phyloP scores from a whole-genome alignment of 2,113 vertebrate species.

The Hylia prasina region DNA sequence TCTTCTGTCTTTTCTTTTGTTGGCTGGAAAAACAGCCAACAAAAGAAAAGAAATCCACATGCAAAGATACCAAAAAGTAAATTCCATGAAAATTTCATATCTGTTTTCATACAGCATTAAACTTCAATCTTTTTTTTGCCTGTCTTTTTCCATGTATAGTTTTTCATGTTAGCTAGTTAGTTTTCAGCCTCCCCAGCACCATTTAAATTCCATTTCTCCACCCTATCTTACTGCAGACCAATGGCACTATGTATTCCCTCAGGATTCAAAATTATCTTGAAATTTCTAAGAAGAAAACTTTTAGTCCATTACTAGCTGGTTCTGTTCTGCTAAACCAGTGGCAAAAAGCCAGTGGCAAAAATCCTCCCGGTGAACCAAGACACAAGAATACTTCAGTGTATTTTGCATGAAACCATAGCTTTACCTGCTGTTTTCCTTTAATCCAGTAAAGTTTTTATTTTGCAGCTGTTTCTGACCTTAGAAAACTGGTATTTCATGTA shows the following conservation, averaged over 20 bases:
- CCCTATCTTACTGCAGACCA: not conserved
- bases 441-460: not conserved
- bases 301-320: not conserved
- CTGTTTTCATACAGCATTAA: not conserved
- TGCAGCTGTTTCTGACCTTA: not conserved
- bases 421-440: not conserved
- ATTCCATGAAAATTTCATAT: not conserved
- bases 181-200: not conserved
- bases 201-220: not conserved
- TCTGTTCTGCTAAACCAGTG: not conserved
- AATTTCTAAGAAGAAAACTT: not conserved
- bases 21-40: not conserved
- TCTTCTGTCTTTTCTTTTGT: not conserved
- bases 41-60: rapidly evolving
- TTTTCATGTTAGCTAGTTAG: not conserved
- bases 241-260: not conserved
- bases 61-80: not conserved
- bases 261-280: not conserved
- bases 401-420: not conserved
- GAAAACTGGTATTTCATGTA: not conserved
- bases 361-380: not conserved
- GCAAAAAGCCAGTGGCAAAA: not conserved
- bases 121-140: not conserved
- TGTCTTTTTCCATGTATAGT: not conserved
- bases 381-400: not conserved